Evolutionary conservation across 1,140 invertebrate genomes (phyloP).

Genomic region (Apis florea): DNA sequence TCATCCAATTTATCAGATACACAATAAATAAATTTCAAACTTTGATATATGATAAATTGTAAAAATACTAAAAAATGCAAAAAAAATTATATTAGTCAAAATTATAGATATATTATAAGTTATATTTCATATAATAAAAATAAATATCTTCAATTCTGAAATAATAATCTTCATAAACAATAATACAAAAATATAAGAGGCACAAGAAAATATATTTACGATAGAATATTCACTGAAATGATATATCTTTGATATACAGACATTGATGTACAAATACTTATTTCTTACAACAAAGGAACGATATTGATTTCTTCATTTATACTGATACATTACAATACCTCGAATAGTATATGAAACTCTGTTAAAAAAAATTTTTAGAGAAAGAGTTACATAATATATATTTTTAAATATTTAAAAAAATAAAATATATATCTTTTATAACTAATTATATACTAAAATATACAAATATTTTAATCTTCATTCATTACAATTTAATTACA

Average conservation of each 20-base stretch:
- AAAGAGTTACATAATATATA: not conserved
- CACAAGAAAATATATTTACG: not conserved
- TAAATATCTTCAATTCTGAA: not conserved
- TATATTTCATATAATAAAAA: too few relatives aligned
- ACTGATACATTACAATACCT: not conserved
- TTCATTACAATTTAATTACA: not conserved
- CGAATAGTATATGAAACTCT: not conserved
- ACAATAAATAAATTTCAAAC: not conserved
- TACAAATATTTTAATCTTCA: slow-evolving; percentile 5
- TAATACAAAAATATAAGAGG: not conserved
- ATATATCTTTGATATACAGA: not conserved
- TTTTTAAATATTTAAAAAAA: not conserved
- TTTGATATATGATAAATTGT: not conserved
- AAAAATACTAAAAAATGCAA: not conserved
- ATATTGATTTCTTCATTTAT: slow-evolving; percentile 32
- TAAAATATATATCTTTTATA: not conserved
- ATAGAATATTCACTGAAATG: too few relatives aligned
- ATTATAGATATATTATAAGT: too few relatives aligned
- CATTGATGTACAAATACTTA: not conserved
- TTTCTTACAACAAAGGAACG: not conserved
- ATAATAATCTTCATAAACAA: not conserved
- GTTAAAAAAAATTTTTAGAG: not conserved
- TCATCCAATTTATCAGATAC: not conserved
- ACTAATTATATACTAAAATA: not conserved
- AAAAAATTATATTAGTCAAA: not conserved